Evolutionary conservation across 2,797 vertebrate genomes (phyloP), one percentile per base, ranked within the genome.

Genomic region (Eutrigla gurnardus): DNA sequence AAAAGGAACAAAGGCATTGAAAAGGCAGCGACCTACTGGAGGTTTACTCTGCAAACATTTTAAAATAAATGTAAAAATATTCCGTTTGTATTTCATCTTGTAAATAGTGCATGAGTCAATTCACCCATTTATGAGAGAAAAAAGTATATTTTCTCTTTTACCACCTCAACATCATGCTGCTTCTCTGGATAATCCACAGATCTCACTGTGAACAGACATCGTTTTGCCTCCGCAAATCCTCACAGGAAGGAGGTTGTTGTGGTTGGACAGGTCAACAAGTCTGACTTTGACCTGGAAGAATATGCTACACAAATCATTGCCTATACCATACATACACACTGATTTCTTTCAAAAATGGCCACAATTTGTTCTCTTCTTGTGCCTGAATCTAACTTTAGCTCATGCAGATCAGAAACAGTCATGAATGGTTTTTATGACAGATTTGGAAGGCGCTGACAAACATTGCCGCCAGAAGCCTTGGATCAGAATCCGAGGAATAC

Each of bases 41-140:
- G 36, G 8, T 65, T 65, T 63, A 17, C 13, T 35, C 5, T 47
- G 15, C 47, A 33, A n/a, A 2, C 13, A 14, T 7, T 32, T 4
- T 4, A 12, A 74, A 55, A 45, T 45, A 54, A 40, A 61, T 45
- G 49, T 47, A 17, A 32, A 42, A 67, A 58, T 37, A 61, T 35
- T 43, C 11, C 8, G 5, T 13, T 25, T 36, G 14, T 4, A 37
- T 64, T 60, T 59, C 3, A 71, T 18, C 13, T 25, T 67, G 53
- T 25, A 46, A 64, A 62, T 39, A 33, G 8, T 50, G 15, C 17
- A 53, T 8, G 14, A 40, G 36, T 52, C 49, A 15, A 8, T 59
- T 65, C 25, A 25, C 25, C 25, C 25, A 25, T 1, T 25, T 25
- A 25, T 25, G 25, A 25, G 25, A 25, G 54, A 35, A 15, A 6